Base-by-base conservation (phyloP, 2,797 vertebrate genomes). In the Heterohyrax brucei region DNA sequence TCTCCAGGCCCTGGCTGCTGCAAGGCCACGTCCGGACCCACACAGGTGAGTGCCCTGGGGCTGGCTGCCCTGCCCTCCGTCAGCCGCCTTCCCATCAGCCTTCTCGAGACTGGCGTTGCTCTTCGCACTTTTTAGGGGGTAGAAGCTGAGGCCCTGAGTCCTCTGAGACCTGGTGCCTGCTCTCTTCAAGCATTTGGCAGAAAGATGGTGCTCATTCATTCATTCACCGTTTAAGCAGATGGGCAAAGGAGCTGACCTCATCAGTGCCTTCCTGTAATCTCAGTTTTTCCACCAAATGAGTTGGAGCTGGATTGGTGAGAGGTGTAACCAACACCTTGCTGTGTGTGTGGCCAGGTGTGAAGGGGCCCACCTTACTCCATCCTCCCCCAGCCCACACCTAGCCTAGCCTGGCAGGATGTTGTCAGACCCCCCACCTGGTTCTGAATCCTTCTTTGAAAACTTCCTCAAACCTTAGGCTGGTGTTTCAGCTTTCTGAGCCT, bases 11-110 rank as follows among this genome's bases (percentile, higher is more conserved):
- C 18, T 99, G 99, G 99, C 98, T 99, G 97, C 99, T 99, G 89
- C 99, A 99, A 80, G 99, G 99, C 89, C 99, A 99, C 97, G 99
- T 99, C 97, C 99, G 99, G 94, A 99, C 99, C 2, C 99, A 99
- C 98, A 99, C 99, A 18, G 99, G 99, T 99, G 98, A 99, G 12
- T 73, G 53, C 19, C 92, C 84, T 24, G 0, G 28, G 84, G 87
- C 87, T n/a, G 68, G 44, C 85, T n/a, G 89, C 93, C 61, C 53
- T 18, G 56, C 73, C 13, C 44, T 59, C 62, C 39, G 81, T 75
- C 92, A 53, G 0, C 80, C 5, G n/a, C 56, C 64, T n/a, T 73
- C 48, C 28, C 7, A 0, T 26, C 50, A 2, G 66, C 44, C 1
- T 73, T 16, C 13, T 24, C 6, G 33, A 50, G n/a, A 1, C 39